Evolutionary conservation across 1,140 invertebrate genomes (phyloP), one percentile per base, ranked within the genome.

Genomic region (Formica exsecta): DNA sequence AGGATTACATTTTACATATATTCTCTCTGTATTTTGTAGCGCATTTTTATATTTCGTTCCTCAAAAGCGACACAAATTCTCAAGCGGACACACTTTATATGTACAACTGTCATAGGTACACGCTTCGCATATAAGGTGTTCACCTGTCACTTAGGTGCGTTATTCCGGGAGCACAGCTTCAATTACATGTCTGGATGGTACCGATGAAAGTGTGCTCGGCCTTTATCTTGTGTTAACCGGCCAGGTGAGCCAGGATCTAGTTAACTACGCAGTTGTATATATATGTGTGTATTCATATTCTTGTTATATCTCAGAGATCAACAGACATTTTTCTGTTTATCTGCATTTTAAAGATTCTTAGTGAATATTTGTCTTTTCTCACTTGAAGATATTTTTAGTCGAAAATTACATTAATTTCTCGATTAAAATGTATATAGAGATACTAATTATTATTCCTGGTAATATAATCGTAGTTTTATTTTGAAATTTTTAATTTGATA

Each of bases 91-190:
- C 38, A n/a, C 29, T 13, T n/a, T 13, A 44, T 70, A 44, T 57
- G 79, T 73, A 83, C 64, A 62, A 70, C 57, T 70, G 84, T 80
- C 74, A 86, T n/a, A 68, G 13, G 65, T 77, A 62, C 41, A 85
- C 86, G 71, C 48, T 88, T 87, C 91, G 90, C 93, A 87, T 93
- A 92, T 93, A 93, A 93, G 92, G 93, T 92, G 91, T 90, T 93
- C 91, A 89, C 92, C 92, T 93, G 93, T 94, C 93, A 93, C 90
- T 94, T 94, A 93, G 86, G 80, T 85, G 74, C 87, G 86, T 89
- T 80, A 80, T 70, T 91, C 89, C 91, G 85, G 90, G 91, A 93
- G 91, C 91, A 2, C 44, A 92, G 91, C 93, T 93, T 93, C 92
- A 93, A 94, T 94, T 94, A 94, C 89, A 81, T 51, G 38, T 54